Evolutionary conservation across 2,113 vertebrate genomes (phyloP).

Genomic region (Erinaceus europaeus): DNA sequence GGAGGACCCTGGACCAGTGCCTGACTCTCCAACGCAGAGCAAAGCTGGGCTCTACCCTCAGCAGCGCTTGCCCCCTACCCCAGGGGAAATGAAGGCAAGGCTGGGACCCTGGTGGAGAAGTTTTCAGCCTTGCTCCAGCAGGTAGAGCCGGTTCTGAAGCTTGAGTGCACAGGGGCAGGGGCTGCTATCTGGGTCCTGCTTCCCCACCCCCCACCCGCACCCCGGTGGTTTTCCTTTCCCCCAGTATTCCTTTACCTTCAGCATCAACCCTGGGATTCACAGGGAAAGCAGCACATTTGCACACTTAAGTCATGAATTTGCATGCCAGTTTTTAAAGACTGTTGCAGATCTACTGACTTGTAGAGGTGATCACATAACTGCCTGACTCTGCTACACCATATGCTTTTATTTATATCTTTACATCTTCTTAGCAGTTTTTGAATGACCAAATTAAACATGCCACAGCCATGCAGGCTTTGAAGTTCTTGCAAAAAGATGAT

Average conservation of each 20-base stretch:
- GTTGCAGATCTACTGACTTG: conserved; percentile 57
- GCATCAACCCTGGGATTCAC: conserved; percentile 62
- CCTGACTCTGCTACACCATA: conserved; percentile 1
- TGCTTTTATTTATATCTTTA: neutral
- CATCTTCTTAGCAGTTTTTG: neutral
- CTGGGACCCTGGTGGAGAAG: conserved; percentile 79
- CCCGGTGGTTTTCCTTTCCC: fast-evolving
- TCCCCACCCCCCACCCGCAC: no score
- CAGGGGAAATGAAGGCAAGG: conserved; percentile 75
- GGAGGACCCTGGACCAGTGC: conserved; percentile 81
- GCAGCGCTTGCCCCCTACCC: conserved; percentile 74
- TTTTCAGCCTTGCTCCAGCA: conserved; percentile 79
- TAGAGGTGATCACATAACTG: conserved; percentile 29
- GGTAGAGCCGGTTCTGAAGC: conserved; percentile 78
- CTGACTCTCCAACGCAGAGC: conserved; percentile 83
- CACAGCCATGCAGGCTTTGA: conserved; percentile 7
- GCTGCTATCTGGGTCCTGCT: conserved; percentile 64
- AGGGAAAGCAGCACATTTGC: conserved; percentile 70
- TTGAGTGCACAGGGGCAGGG: conserved; percentile 80
- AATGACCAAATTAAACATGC: neutral
- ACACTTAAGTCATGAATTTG: conserved; percentile 66
- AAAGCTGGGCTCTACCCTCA: conserved; percentile 83
- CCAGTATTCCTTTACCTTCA: conserved; percentile 71
- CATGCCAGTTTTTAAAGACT: conserved; percentile 48
- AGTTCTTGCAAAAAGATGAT: conserved; percentile 24